Evolutionary conservation across 2,888 invertebrate genomes (phyloP).

Genomic region (Tolmerus cingulatus): DNA sequence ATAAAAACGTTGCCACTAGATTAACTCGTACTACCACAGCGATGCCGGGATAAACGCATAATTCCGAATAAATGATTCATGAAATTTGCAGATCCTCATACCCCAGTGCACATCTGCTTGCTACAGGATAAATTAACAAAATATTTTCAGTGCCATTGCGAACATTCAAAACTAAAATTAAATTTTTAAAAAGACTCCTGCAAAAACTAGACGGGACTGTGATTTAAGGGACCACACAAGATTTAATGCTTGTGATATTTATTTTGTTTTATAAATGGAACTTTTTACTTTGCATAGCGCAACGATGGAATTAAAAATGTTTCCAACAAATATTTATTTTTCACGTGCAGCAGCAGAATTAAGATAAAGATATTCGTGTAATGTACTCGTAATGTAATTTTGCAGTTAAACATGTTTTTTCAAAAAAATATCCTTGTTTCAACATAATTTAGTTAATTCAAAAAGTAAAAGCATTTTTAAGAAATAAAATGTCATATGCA

Average conservation of each 20-base stretch:
- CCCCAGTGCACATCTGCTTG: neutral
- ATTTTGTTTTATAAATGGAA: neutral
- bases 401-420: neutral
- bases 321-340: neutral
- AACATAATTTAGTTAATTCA: no score
- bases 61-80: constrained; percentile 32
- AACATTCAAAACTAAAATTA: constrained; percentile 21
- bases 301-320: neutral
- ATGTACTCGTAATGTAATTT: neutral
- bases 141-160: neutral
- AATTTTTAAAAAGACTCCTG: neutral
- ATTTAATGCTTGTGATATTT: neutral
- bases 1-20: constrained; percentile 36
- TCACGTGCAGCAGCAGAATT: neutral
- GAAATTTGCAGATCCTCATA: constrained; percentile 26
- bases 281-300: neutral
- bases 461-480: no score
- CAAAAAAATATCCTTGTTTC: no score
- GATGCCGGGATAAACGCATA: neutral
- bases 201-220: neutral
- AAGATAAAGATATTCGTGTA: neutral
- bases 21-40: constrained; percentile 13
- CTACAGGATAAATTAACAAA: constrained; percentile 25
- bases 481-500: no score
- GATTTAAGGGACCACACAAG: neutral